A percentile compares a stretch with the other conserved stretches of the same genome.
phyloP scores from a whole-genome alignment of 2,113 vertebrate species.

The Gadus chalcogrammus region DNA sequence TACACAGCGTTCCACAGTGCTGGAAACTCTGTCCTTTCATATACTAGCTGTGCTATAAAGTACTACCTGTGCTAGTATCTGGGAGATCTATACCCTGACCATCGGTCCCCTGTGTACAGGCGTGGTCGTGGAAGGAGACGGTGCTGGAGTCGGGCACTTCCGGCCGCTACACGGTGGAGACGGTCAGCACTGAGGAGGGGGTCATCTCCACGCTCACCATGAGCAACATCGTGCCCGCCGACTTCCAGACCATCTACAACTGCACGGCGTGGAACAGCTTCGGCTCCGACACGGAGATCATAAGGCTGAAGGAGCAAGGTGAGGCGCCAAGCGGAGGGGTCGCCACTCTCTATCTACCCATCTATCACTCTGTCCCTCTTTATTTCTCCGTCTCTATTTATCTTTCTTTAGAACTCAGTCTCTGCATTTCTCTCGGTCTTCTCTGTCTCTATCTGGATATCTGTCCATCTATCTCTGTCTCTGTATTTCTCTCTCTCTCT shows the following conservation, averaged over 20 bases:
- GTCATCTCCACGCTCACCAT: constrained; percentile 97
- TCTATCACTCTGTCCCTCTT: not conserved
- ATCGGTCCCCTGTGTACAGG: constrained; percentile 68
- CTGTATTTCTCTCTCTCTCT: too few relatives aligned
- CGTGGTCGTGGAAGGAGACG: constrained; percentile 99
- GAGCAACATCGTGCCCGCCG: constrained; percentile 94
- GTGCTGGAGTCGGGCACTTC: constrained; percentile 95
- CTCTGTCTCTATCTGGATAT: too few relatives aligned
- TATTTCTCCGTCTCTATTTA: too few relatives aligned
- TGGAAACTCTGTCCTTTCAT: too few relatives aligned
- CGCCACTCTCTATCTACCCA: too few relatives aligned
- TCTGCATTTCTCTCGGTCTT: too few relatives aligned
- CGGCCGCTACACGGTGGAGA: constrained; percentile 96
- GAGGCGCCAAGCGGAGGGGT: constrained; percentile 47
- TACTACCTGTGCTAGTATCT: too few relatives aligned
- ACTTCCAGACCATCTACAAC: constrained; percentile 99
- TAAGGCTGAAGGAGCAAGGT: constrained; percentile 99
- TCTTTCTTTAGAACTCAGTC: too few relatives aligned
- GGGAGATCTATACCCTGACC: too few relatives aligned
- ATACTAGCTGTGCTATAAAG: too few relatives aligned
- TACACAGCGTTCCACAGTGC: too few relatives aligned
- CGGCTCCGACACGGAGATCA: constrained; percentile 97
- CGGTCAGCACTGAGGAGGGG: constrained; percentile 92
- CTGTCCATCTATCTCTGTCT: too few relatives aligned
- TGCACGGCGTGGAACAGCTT: constrained; percentile 99